phyloP scores from a whole-genome alignment of 2,113 vertebrate species.

The Dermatemys mawii region DNA sequence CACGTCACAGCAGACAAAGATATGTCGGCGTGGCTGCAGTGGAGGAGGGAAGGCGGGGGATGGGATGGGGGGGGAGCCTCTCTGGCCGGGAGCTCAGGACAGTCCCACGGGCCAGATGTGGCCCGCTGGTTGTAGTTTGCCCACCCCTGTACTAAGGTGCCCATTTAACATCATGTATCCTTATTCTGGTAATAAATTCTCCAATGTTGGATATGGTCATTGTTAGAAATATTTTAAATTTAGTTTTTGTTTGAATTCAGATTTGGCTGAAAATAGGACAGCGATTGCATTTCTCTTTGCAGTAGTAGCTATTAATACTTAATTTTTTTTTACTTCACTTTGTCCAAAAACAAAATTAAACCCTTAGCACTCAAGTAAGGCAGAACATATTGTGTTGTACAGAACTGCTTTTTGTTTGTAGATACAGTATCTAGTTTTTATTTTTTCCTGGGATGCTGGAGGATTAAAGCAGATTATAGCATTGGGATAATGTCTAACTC shows the following conservation, averaged over 20 bases:
- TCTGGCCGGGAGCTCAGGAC: too few relatives aligned
- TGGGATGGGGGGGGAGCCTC: too few relatives aligned
- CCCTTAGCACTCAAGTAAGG: not conserved
- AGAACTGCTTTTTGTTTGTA: conserved; percentile 23
- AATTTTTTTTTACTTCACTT: not conserved
- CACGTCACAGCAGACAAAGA: too few relatives aligned
- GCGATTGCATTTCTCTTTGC: not conserved
- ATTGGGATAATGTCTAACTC: conserved; percentile 74
- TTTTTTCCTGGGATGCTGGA: conserved; percentile 57
- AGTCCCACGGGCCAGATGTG: too few relatives aligned
- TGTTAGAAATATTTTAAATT: not conserved
- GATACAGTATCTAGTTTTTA: conserved; percentile 52
- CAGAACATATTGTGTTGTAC: not conserved
- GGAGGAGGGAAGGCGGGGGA: too few relatives aligned
- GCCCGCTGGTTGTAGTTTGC: too few relatives aligned
- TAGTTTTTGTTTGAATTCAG: not conserved
- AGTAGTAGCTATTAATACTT: not conserved
- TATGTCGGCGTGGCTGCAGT: too few relatives aligned
- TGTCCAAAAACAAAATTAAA: not conserved
- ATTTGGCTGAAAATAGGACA: conserved; percentile 9
- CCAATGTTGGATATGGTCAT: not conserved
- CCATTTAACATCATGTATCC: not conserved
- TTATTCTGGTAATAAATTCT: not conserved
- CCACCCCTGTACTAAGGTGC: accelerated
- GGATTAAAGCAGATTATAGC: conserved; percentile 79